Conservation (phyloP, 2,888 invertebrate species). For the Bimastos eiseni region DNA sequence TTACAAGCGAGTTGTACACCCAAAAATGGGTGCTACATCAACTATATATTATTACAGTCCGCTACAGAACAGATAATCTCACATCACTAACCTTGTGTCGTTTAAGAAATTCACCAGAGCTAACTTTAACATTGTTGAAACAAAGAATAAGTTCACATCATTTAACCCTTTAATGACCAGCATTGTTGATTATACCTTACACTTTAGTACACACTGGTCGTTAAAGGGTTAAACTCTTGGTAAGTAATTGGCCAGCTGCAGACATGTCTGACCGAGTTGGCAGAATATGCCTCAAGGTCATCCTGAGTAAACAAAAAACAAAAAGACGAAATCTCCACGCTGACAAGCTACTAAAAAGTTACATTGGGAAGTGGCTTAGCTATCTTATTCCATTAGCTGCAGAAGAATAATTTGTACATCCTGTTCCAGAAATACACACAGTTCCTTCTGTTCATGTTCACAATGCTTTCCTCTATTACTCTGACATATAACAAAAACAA, state of each 20-base stretch:
- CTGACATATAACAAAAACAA: background rate
- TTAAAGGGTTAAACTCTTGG: background rate
- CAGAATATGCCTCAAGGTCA: no score
- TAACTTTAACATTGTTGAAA: background rate
- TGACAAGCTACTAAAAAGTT: no score
- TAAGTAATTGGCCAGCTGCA: background rate
- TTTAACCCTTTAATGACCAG: no score
- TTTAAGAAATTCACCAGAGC: background rate
- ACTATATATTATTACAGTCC: background rate
- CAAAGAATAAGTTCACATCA: no score
- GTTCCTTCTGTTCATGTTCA: background rate
- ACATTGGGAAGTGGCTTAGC: no score
- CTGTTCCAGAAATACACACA: background rate
- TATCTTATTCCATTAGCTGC: background rate
- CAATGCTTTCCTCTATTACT: background rate
- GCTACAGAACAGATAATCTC: slow-evolving; percentile 13
- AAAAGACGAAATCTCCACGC: no score
- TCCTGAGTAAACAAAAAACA: no score
- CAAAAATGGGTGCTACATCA: background rate
- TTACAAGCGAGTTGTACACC: background rate
- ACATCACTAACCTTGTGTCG: background rate
- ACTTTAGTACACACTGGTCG: no score
- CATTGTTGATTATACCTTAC: no score
- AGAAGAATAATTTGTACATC: background rate
- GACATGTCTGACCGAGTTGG: no score